phyloP scores from a whole-genome alignment of 2,888 invertebrate species.

The Autographa pulchrina region DNA sequence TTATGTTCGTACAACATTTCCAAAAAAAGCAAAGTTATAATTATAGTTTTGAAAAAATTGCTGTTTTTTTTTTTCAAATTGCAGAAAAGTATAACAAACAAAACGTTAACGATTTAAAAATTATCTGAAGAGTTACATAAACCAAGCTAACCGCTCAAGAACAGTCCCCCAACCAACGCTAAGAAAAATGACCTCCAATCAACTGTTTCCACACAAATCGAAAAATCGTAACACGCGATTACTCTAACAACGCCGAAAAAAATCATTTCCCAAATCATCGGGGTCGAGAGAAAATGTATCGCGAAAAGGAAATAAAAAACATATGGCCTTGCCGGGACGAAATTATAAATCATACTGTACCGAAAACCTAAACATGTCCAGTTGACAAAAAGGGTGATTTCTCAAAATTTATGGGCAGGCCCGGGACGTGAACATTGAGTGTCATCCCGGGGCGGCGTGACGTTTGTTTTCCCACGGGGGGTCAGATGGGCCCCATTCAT shows the following conservation, averaged over 20 bases:
- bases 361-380: constrained; percentile 83
- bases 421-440: constrained; percentile 50
- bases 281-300: constrained; percentile 61
- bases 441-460: constrained; percentile 40
- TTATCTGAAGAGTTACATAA: background rate
- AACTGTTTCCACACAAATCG: constrained; percentile 37
- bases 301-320: constrained; percentile 61
- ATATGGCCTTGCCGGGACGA: constrained; percentile 66
- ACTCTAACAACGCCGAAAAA: constrained; percentile 37
- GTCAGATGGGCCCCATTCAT: constrained; percentile 10
- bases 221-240: constrained; percentile 36
- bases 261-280: constrained; percentile 60
- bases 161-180: background rate
- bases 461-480: constrained; percentile 41
- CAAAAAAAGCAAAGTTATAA: no score
- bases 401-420: constrained; percentile 76
- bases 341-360: constrained; percentile 82
- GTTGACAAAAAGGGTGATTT: constrained; percentile 87
- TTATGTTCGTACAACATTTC: no score
- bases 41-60: no score
- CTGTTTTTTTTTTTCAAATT: no score
- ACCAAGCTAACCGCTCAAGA: constrained; percentile 5
- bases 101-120: background rate
- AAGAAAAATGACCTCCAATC: constrained; percentile 39
- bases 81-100: background rate